Conservation (phyloP, 2,113 vertebrate species). For the Ursus arctos region DNA sequence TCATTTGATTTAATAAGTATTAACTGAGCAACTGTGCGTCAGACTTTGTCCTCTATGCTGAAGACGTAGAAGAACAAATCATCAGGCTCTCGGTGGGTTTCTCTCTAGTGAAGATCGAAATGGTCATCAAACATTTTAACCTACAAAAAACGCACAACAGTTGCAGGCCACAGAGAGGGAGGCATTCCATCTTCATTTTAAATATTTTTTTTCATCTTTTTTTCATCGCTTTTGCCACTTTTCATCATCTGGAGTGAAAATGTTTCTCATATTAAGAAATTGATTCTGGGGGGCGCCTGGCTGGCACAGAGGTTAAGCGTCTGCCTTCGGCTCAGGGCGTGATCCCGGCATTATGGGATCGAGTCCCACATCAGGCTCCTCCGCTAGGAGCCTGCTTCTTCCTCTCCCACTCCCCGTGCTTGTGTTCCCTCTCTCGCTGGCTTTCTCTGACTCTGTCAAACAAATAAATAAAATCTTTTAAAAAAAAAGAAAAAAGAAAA, state of each 20-base stretch:
- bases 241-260: not conserved
- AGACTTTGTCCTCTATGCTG: not conserved
- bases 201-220: not conserved
- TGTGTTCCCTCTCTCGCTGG: too few relatives aligned
- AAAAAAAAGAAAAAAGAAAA: too few relatives aligned
- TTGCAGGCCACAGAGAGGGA: not conserved
- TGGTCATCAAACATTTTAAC: not conserved
- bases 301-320: too few relatives aligned
- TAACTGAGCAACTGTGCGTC: not conserved
- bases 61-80: not conserved
- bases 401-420: too few relatives aligned
- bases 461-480: too few relatives aligned
- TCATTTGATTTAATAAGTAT: constrained; percentile 7
- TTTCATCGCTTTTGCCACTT: not conserved
- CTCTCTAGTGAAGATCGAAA: not conserved
- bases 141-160: not conserved
- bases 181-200: not conserved
- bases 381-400: too few relatives aligned
- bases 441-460: too few relatives aligned
- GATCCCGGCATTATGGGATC: too few relatives aligned
- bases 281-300: not conserved
- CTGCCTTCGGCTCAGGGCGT: too few relatives aligned
- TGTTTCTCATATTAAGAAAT: constrained; percentile 18
- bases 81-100: not conserved
- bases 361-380: too few relatives aligned